Percentiles rank a stretch among this genome's conserved stretches.
These are phyloP conservation scores for Nettapus auritus DNA, from an alignment of 2,113 vertebrate species.

Conservation along the genomic window DNA sequence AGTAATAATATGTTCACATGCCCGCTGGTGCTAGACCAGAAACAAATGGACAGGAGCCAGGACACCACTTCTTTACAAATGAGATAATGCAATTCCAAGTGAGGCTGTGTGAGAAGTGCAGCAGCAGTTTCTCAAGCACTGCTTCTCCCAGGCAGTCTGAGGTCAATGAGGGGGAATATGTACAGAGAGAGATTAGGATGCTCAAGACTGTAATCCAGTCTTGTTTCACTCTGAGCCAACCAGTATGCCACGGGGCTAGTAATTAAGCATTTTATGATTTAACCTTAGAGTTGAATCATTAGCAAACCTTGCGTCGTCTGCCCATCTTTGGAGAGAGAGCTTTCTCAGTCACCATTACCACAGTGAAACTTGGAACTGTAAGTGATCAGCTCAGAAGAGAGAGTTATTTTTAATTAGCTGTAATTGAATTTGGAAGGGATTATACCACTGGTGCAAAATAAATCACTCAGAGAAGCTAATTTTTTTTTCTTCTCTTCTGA, in stretches of 20 bases:
- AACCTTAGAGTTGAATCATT: neutral
- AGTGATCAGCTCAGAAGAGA: neutral
- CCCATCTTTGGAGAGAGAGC: neutral
- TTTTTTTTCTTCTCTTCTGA: neutral
- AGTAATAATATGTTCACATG: neutral
- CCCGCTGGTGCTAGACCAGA: neutral
- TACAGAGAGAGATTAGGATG: neutral
- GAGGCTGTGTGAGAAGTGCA: neutral
- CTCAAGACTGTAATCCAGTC: neutral
- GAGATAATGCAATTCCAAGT: neutral
- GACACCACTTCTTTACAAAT: neutral
- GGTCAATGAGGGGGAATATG: neutral
- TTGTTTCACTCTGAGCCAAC: neutral
- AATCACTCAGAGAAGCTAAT: neutral
- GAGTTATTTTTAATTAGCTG: slow-evolving; percentile 48
- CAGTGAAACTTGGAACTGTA: neutral
- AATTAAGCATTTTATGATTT: neutral
- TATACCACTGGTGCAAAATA: neutral
- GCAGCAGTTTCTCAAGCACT: neutral
- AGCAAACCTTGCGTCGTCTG: neutral
- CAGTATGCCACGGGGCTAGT: neutral
- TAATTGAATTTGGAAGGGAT: slow-evolving; percentile 41
- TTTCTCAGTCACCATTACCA: neutral
- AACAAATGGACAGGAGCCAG: neutral
- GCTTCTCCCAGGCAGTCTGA: neutral